These are phyloP conservation scores for Borostomias antarcticus DNA, from an alignment of 2,797 vertebrate species.

Conservation along the genomic window DNA sequence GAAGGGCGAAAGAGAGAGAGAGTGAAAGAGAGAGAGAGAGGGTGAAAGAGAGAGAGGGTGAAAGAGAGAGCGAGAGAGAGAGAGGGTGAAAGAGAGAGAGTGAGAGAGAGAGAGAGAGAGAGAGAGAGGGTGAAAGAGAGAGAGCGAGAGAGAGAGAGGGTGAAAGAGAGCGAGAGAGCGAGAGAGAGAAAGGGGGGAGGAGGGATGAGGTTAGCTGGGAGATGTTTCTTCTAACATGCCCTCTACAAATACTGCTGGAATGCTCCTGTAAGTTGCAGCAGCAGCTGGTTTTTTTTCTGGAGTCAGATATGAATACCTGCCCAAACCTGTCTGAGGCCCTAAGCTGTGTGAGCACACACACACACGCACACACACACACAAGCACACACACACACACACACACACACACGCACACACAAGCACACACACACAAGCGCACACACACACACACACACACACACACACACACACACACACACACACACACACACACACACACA, in stretches of 20 bases:
- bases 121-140: not conserved
- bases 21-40: not conserved
- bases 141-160: not conserved
- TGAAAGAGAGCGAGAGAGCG: too few species aligned
- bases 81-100: not conserved
- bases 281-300: conserved; percentile 50
- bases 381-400: conserved; percentile 32
- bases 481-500: not conserved
- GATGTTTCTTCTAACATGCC: conserved; percentile 59
- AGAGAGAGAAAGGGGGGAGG: not conserved
- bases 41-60: not conserved
- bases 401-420: conserved; percentile 7
- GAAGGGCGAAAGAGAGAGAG: not conserved
- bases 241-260: conserved; percentile 56
- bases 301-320: conserved; percentile 57
- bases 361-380: conserved; percentile 32
- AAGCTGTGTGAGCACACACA: not conserved
- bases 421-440: not conserved
- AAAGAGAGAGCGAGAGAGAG: not conserved
- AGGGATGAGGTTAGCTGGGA: conserved; percentile 24
- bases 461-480: not conserved
- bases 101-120: not conserved
- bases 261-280: conserved; percentile 46
- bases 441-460: conserved; percentile 11
- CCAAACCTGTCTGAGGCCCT: conserved; percentile 65